A percentile compares a stretch with the other conserved stretches of the same genome.
Evolutionary conservation across 2,888 invertebrate genomes (phyloP).

Genomic region (Nesidiocoris tenuis): DNA sequence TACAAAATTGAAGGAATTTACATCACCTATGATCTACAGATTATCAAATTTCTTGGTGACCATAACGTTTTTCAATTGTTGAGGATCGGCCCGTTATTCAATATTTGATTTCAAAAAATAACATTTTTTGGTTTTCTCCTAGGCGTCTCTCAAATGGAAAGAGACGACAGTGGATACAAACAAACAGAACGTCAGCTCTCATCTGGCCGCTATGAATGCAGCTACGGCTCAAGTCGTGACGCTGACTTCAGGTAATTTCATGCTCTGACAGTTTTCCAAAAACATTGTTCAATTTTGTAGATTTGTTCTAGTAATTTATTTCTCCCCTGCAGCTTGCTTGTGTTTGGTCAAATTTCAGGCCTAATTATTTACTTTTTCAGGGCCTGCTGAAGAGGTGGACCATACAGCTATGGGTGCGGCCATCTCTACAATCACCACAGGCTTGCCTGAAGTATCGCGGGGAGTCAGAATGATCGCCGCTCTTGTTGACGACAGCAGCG

Average conservation of each 20-base stretch:
- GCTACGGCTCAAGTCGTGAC: constrained; percentile 97
- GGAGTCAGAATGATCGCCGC: constrained; percentile 95
- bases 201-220: constrained; percentile 98
- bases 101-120: too few relatives aligned
- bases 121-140: constrained; percentile 41
- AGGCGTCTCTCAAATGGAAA: constrained; percentile 87
- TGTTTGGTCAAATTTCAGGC: too few relatives aligned
- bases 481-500: constrained; percentile 79
- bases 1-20: too few relatives aligned
- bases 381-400: constrained; percentile 69
- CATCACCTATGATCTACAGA: not conserved
- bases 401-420: constrained; percentile 95
- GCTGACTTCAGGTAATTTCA: constrained; percentile 69
- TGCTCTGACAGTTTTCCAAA: too few relatives aligned
- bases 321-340: too few relatives aligned
- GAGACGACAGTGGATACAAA: constrained; percentile 91
- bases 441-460: constrained; percentile 92
- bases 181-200: constrained; percentile 93
- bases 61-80: too few relatives aligned
- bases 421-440: constrained; percentile 94
- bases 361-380: too few relatives aligned
- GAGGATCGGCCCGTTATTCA: too few relatives aligned
- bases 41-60: too few relatives aligned
- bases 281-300: too few relatives aligned
- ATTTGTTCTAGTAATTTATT: too few relatives aligned